Conservation (phyloP, 2,888 invertebrate species). For the Microplitis manilae region DNA sequence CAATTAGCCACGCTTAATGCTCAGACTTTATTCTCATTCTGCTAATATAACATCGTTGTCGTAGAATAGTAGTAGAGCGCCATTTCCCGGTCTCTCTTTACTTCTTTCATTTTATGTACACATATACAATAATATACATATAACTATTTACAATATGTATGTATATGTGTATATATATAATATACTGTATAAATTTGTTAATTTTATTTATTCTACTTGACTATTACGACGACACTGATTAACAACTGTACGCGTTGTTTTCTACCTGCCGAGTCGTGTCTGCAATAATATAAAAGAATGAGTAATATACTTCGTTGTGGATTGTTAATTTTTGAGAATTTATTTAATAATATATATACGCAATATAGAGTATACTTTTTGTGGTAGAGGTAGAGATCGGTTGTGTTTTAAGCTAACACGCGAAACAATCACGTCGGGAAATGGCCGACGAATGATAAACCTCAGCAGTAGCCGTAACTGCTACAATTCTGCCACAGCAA, state of each 20-base stretch:
- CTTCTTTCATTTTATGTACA: constrained; percentile 18
- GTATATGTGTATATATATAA: not conserved
- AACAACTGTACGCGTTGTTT: not conserved
- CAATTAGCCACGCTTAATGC: constrained; percentile 72
- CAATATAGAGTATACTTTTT: not conserved
- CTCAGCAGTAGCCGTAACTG: not conserved
- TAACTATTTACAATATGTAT: not conserved
- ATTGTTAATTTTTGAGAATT: not conserved
- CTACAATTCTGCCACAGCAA: not conserved
- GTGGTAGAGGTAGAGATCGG: not conserved
- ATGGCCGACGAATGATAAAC: constrained; percentile 16
- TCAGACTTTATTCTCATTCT: constrained; percentile 64
- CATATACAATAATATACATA: not conserved
- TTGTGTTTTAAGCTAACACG: constrained; percentile 4
- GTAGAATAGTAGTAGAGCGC: constrained; percentile 25
- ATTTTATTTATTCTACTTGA: not conserved
- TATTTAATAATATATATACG: not conserved
- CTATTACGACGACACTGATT: not conserved
- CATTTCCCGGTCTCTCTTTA: constrained; percentile 30
- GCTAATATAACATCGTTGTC: constrained; percentile 44
- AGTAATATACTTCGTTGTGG: not conserved
- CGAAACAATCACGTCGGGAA: constrained; percentile 17
- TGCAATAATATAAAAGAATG: constrained; percentile 5
- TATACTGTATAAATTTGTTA: not conserved
- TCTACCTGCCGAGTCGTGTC: not conserved